phyloP scores from a whole-genome alignment of 2,888 invertebrate species.

The Synanthedon myopaeformis region DNA sequence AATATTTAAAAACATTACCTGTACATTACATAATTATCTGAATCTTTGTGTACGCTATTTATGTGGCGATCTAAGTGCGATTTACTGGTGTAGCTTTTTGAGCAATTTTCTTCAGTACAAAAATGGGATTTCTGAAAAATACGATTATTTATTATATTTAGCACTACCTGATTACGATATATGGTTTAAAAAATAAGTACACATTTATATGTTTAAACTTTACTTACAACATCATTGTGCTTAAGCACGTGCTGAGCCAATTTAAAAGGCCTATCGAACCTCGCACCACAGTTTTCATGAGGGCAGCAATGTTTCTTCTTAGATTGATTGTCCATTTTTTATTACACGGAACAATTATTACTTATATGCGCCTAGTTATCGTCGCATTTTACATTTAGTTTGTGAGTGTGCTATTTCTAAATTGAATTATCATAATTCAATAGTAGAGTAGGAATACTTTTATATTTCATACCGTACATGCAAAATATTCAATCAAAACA shows the following conservation, averaged over 20 bases:
- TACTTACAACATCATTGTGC: slow-evolving; percentile 70
- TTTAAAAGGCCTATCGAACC: slow-evolving; percentile 64
- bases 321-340: slow-evolving; percentile 9
- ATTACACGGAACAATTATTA: too few species aligned
- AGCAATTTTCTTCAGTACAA: slow-evolving; percentile 69
- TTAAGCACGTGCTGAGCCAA: slow-evolving; percentile 66
- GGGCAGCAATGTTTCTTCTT: not conserved
- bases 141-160: not conserved
- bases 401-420: too few species aligned
- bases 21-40: slow-evolving; percentile 29
- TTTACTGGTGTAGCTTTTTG: slow-evolving; percentile 71
- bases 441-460: too few species aligned
- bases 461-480: too few species aligned
- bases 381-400: too few species aligned
- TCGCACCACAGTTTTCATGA: slow-evolving; percentile 45
- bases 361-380: too few species aligned
- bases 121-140: slow-evolving; percentile 66
- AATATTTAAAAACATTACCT: slow-evolving; percentile 23
- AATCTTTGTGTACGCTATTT: slow-evolving; percentile 49
- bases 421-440: too few species aligned
- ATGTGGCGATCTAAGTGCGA: slow-evolving; percentile 73
- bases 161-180: not conserved
- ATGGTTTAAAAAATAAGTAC: too few species aligned
- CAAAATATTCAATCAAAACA: too few species aligned
- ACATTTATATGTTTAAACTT: not conserved